phyloP scores from a whole-genome alignment of 2,113 vertebrate genomes.

The Bubo blakistoni region DNA sequence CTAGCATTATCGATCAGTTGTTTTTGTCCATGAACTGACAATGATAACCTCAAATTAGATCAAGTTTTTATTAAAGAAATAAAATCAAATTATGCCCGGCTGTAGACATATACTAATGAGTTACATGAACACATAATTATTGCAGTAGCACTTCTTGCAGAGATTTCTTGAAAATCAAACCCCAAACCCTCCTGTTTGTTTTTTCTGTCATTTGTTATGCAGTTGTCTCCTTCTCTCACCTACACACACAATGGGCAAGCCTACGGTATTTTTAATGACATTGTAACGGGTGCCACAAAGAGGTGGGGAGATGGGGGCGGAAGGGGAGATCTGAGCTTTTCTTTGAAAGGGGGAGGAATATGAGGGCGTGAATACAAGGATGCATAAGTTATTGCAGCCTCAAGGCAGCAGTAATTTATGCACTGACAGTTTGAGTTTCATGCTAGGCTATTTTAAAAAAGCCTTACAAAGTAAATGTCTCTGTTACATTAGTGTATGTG shows the following conservation, averaged over 20 bases:
- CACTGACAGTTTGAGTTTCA: constrained; percentile 49
- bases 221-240: background rate
- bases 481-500: background rate
- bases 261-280: background rate
- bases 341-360: background rate
- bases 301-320: background rate
- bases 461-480: background rate
- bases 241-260: background rate
- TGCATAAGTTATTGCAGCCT: constrained; percentile 39
- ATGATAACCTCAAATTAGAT: constrained; percentile 47
- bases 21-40: background rate
- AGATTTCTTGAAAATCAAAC: background rate
- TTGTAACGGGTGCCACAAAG: background rate
- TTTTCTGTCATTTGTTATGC: background rate
- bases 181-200: background rate
- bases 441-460: constrained; percentile 39
- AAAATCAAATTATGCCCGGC: constrained; percentile 6
- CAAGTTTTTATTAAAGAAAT: constrained; percentile 52
- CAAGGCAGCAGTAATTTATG: constrained; percentile 40
- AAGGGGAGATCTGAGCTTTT: background rate
- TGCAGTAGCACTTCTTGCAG: background rate
- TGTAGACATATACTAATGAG: constrained; percentile 26
- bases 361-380: constrained; percentile 3
- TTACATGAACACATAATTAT: background rate
- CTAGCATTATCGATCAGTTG: background rate